Evolutionary conservation across 2,797 vertebrate genomes (phyloP), one percentile per base, ranked within the genome.

Genomic region (Mustela erminea): DNA sequence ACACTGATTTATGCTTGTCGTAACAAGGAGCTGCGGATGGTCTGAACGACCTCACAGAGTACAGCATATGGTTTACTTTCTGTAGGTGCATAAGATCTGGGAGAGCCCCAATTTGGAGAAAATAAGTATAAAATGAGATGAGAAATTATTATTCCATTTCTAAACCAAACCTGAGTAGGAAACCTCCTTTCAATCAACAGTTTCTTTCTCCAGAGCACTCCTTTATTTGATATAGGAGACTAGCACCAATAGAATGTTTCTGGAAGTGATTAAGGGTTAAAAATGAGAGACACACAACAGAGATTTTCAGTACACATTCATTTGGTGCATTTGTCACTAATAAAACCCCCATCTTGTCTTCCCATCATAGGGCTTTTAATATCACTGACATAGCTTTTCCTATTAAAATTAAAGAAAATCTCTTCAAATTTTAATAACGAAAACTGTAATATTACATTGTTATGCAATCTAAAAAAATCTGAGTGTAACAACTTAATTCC

Each of bases 1-100:
- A 97, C 81, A 21, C 70, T 98, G 98, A 99, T 98, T 98, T 98
- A 98, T 95, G 64, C 78, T 87, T 82, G 29, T 90, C 41, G 32
- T 98, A 98, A 98, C 87, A 58, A 84, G 85, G 46, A 54, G 27
- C 78, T 54, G 11, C 11, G 3, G 38, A 0, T 32, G 27, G n/a
- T 58, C 62, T 21, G 18, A 41, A 72, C 41, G 52, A 9, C n/a
- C 90, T 86, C 49, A 32, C 32, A 1, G 18, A 93, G 17, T 9
- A 25, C 25, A 81, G 77, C 94, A 94, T 94, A 87, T 93, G 90
- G 43, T 64, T 86, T 60, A 52, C 7, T 90, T 27, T 75, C 49
- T 60, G 64, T 54, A 35, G 32, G 32, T 84, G 54, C 25, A 0
- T 1, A 64, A 52, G 43, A 84, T 35, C 49, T 15, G 84, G 38